Evolutionary conservation across 2,888 invertebrate genomes (phyloP), one percentile per base, ranked within the genome.

Genomic region (Rotaria sp.): DNA sequence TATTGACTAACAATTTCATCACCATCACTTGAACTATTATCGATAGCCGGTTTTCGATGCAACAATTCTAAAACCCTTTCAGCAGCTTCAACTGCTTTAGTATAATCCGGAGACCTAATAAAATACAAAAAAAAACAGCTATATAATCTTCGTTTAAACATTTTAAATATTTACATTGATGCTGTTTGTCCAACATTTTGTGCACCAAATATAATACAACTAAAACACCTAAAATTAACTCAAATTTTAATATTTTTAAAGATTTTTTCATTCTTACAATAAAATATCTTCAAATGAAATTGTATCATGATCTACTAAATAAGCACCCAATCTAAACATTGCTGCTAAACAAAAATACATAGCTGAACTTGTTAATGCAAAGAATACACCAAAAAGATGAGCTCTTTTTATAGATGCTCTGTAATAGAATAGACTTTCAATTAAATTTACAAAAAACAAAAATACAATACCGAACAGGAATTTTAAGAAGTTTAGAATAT

Each of bases 11-110:
- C 80, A 2, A 80, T 80, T 45, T 80, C 26, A 38, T 50, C 75
- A n/a, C 91, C 91, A 4, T 88, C 88, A 41, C 86, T 84, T 11
- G 89, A 89, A 30, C 45, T 75, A 18, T 88, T 87, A 87, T 90
- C 89, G 74, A 91, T 90, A 13, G 85, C 87, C 30, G 91, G 90
- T 87, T 88, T 87, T n/a, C 87, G 85, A 80, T 90, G 90, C 11
- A 91, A 87, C 11, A 91, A 88, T 26, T 87, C 86, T 50, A 90
- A 89, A 38, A 91, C 89, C 30, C 89, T 88, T 48, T 88, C 88
- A 13, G 90, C 90, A 4, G 91, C 89, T 3, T 88, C 88, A 74
- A 89, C 88, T 13, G 90, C 90, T 85, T 90, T 90, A 10, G 89
- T 89, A 48, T 90, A 89, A 88, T 90, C 90, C 11, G 90, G 90